A percentile compares a stretch with the other conserved stretches of the same genome.
These are phyloP conservation scores for Fissipunctia ypsillon DNA, from an alignment of 2,888 invertebrate species.

Conservation along the genomic window DNA sequence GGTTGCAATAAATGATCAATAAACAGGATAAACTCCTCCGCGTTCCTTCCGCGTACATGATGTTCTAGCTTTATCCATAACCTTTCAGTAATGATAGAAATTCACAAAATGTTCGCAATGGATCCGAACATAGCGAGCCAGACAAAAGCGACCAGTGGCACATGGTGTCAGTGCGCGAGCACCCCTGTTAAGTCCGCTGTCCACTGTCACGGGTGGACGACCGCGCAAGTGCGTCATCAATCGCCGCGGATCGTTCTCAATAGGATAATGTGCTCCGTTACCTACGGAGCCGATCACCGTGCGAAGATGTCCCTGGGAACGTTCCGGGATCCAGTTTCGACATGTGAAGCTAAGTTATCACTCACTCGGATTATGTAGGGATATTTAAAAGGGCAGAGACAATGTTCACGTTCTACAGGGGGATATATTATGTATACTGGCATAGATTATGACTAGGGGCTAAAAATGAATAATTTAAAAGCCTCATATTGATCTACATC, in stretches of 20 bases:
- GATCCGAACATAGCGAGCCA: neutral
- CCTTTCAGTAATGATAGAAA: neutral
- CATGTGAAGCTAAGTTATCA: conserved; percentile 18
- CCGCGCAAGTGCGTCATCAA: conserved; percentile 63
- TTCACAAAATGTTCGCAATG: neutral
- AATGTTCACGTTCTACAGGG: neutral
- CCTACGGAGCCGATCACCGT: conserved; percentile 50
- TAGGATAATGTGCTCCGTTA: conserved; percentile 62
- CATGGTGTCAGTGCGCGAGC: conserved; percentile 7
- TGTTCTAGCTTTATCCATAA: neutral
- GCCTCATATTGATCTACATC: neutral
- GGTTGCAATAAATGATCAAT: neutral
- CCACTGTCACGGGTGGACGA: conserved; percentile 61
- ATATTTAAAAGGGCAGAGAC: neutral
- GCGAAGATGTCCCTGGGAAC: conserved; percentile 60
- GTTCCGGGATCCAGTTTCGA: conserved; percentile 16
- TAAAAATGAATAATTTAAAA: neutral
- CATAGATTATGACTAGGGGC: neutral
- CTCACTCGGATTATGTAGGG: neutral
- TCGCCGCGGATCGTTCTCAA: conserved; percentile 57
- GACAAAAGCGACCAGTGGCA: neutral
- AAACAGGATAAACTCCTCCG: conserved; percentile 2
- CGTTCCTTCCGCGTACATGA: neutral
- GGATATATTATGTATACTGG: neutral
- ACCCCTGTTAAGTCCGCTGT: conserved; percentile 39